Conservation (phyloP, 2,888 invertebrate species). For the Hedya salicella region DNA sequence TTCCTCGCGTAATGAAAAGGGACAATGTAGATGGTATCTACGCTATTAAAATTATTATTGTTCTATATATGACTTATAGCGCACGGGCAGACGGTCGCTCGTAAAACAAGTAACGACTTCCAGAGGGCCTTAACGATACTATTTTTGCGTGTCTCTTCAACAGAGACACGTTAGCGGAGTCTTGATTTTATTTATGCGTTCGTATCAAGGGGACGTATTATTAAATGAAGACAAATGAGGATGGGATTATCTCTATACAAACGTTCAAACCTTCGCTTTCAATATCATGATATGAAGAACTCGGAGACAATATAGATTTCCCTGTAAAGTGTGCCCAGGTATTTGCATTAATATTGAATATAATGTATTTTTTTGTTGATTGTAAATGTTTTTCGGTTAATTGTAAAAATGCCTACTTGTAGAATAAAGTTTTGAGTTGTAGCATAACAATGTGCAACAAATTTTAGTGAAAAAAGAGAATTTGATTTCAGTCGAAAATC, state of each 20-base stretch:
- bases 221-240: not conserved
- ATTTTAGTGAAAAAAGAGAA: too few species aligned
- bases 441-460: too few species aligned
- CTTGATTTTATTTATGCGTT: slow-evolving; percentile 8
- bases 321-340: too few species aligned
- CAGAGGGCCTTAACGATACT: slow-evolving; percentile 15
- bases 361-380: too few species aligned
- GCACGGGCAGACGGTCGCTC: slow-evolving; percentile 36
- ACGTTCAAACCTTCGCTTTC: not conserved
- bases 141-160: slow-evolving; percentile 19
- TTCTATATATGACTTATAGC: slow-evolving; percentile 26
- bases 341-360: too few species aligned
- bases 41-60: slow-evolving; percentile 41
- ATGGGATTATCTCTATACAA: not conserved
- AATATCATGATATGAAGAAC: not conserved
- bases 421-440: too few species aligned
- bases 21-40: slow-evolving; percentile 40
- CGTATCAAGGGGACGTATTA: slow-evolving; percentile 1
- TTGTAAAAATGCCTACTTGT: too few species aligned
- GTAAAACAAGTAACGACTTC: slow-evolving; percentile 42
- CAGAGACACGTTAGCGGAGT: not conserved
- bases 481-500: too few species aligned
- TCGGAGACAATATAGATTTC: too few species aligned
- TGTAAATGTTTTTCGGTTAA: too few species aligned
- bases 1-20: slow-evolving; percentile 42